Evolutionary conservation across 2,113 vertebrate genomes (phyloP).

Genomic region (Microcebus lehilahytsara): DNA sequence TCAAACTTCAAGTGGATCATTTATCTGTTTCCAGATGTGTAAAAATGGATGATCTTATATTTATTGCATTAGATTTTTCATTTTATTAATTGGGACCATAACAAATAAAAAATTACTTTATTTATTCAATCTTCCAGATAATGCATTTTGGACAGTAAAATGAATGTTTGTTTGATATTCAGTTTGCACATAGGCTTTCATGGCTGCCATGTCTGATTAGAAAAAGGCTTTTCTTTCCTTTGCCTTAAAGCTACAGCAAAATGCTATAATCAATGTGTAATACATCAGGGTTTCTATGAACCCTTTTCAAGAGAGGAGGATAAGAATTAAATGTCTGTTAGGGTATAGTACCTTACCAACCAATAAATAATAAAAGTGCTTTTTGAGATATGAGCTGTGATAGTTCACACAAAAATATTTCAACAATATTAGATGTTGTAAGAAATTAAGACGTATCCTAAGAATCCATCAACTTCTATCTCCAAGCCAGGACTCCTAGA

Average conservation of each 20-base stretch:
- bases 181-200: conserved; percentile 44
- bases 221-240: background rate
- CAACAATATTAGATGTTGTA: background rate
- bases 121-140: conserved; percentile 48
- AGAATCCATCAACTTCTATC: background rate
- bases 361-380: background rate
- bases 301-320: background rate
- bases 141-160: conserved; percentile 41
- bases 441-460: background rate
- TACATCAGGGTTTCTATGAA: background rate
- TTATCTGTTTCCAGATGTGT: background rate
- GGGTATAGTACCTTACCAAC: background rate
- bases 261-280: background rate
- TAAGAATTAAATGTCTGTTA: background rate
- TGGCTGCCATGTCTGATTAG: conserved; percentile 30
- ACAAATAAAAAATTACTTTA: conserved; percentile 33
- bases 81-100: background rate
- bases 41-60: background rate
- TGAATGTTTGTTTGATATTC: conserved; percentile 23
- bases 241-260: conserved; percentile 1
- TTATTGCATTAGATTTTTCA: conserved; percentile 25
- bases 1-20: background rate
- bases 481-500: background rate
- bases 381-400: background rate
- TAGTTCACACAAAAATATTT: background rate